A percentile compares a stretch with the other conserved stretches of the same genome.
phyloP scores from a whole-genome alignment of 2,113 vertebrate genomes.

The Cavia porcellus region DNA sequence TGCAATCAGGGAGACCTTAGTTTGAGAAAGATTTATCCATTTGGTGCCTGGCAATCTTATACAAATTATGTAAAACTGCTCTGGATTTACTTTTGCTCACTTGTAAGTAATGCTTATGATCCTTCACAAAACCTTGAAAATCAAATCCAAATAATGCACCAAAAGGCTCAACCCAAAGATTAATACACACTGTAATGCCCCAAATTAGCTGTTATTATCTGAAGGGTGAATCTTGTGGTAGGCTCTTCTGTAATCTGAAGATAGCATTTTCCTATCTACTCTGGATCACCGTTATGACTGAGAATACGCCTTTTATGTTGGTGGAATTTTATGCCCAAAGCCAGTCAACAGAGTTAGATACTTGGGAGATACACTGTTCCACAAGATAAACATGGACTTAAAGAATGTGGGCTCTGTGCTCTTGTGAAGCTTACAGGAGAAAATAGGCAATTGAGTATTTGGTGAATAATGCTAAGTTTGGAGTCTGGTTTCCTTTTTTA shows the following conservation, averaged over 20 bases:
- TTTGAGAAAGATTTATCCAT: background rate
- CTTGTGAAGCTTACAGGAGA: background rate
- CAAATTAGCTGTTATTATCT: background rate
- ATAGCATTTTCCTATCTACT: background rate
- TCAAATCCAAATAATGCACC: conserved; percentile 24
- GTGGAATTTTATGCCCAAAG: background rate
- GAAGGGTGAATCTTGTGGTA: background rate
- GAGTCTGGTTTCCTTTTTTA: background rate
- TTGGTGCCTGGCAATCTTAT: background rate
- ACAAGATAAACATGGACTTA: background rate
- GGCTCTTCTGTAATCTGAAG: background rate
- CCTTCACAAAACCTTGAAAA: background rate
- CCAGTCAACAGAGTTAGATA: background rate
- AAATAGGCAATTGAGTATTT: background rate
- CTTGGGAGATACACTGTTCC: background rate
- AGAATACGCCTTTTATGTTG: conserved; percentile 43
- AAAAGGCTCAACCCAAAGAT: background rate
- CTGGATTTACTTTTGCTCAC: conserved; percentile 1
- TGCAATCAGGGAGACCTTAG: background rate
- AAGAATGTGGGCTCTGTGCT: background rate
- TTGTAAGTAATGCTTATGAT: background rate
- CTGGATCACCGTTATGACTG: background rate
- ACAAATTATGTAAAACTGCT: conserved; percentile 25
- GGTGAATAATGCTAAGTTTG: background rate
- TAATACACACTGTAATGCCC: background rate